Evolutionary conservation across 2,113 vertebrate species (phyloP).

Genomic region (Todiramphus chloris): DNA sequence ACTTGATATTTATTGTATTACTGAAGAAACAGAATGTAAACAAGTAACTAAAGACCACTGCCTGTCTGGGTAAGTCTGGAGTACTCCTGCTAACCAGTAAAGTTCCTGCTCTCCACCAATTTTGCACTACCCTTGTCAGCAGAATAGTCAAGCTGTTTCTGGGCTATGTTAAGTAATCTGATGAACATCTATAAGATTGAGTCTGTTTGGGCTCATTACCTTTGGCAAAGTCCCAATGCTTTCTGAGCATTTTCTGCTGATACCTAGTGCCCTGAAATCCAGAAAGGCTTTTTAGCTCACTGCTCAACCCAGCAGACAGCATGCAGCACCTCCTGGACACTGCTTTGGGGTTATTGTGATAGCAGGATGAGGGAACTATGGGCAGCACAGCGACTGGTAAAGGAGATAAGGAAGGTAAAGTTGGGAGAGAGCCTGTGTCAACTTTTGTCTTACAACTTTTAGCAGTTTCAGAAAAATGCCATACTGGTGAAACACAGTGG

Average conservation of each 20-base stretch:
- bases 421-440: background rate
- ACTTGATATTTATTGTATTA: slow-evolving; percentile 63
- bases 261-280: background rate
- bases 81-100: background rate
- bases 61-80: slow-evolving; percentile 13
- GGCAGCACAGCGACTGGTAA: accelerated
- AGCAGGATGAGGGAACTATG: background rate
- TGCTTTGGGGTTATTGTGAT: background rate
- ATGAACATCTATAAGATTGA: background rate
- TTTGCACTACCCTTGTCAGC: background rate
- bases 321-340: background rate
- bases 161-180: background rate
- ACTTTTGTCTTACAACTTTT: background rate
- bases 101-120: background rate
- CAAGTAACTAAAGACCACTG: slow-evolving; percentile 41
- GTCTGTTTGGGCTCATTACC: background rate
- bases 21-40: slow-evolving; percentile 60
- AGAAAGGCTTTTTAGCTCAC: background rate
- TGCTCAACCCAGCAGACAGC: background rate
- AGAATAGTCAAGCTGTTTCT: background rate
- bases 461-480: background rate
- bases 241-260: background rate
- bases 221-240: background rate
- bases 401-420: background rate
- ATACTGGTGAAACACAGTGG: background rate